These are phyloP conservation scores for Siniperca undulata DNA, from an alignment of 2,797 vertebrate species.

Conservation along the genomic window DNA sequence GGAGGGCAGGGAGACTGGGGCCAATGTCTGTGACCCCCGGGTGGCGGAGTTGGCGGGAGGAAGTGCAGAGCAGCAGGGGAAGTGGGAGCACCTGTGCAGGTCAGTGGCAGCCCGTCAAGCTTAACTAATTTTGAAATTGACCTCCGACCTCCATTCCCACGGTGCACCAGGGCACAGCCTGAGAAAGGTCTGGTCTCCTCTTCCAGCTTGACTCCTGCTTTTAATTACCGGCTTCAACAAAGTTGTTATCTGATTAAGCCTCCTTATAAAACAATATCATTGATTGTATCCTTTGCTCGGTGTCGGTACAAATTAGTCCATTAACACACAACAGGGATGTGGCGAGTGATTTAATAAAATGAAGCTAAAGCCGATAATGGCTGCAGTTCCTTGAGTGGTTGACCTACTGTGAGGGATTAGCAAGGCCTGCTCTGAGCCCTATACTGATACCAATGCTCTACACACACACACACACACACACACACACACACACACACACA, in stretches of 20 bases:
- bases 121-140: constrained; percentile 93
- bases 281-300: constrained; percentile 89
- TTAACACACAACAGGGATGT: constrained; percentile 89
- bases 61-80: constrained; percentile 85
- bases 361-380: constrained; percentile 81
- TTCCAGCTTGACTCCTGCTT: constrained; percentile 87
- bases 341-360: constrained; percentile 76
- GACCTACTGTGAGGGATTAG: constrained; percentile 82
- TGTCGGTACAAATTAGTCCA: constrained; percentile 92
- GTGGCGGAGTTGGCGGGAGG: constrained; percentile 80
- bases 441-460: neutral
- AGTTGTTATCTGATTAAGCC: constrained; percentile 91
- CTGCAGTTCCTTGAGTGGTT: constrained; percentile 73
- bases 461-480: constrained; percentile 19
- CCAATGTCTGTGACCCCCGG: constrained; percentile 83
- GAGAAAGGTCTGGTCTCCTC: constrained; percentile 67
- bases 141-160: constrained; percentile 91
- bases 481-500: constrained; percentile 13
- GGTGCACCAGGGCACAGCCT: constrained; percentile 76
- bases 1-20: constrained; percentile 42
- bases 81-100: constrained; percentile 92
- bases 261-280: constrained; percentile 81
- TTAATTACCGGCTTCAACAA: constrained; percentile 90
- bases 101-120: constrained; percentile 89
- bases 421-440: constrained; percentile 33